These are phyloP conservation scores for Ornithoptera priamus DNA, from an alignment of 2,888 invertebrate species.

Conservation along the genomic window DNA sequence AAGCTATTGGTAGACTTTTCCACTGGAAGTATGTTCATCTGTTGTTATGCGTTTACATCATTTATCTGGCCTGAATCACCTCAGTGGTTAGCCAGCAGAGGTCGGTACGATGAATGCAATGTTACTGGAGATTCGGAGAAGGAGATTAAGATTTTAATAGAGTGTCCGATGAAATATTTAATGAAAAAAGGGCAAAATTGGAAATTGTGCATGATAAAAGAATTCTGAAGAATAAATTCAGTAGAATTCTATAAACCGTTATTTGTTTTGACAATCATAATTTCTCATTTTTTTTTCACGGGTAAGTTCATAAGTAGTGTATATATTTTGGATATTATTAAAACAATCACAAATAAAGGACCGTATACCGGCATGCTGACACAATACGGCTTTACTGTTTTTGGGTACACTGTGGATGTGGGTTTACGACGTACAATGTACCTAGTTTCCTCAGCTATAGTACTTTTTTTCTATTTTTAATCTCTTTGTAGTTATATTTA, in stretches of 20 bases:
- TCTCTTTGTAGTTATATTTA: conserved; percentile 55
- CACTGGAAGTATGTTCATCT: conserved; percentile 36
- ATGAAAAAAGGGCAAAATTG: not conserved
- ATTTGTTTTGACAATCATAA: conserved; percentile 29
- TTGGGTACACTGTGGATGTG: conserved; percentile 18
- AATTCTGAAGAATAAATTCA: not conserved
- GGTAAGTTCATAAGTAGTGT: conserved; percentile 30
- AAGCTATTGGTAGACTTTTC: conserved; percentile 50
- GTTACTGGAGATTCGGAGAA: conserved; percentile 18
- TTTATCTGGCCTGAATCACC: conserved; percentile 34
- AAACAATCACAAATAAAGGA: conserved; percentile 27
- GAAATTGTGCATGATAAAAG: not conserved
- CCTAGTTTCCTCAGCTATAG: conserved; percentile 36
- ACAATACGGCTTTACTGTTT: conserved; percentile 28
- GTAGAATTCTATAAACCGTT: conserved; percentile 33
- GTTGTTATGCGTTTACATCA: conserved; percentile 30
- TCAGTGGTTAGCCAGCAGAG: conserved; percentile 34
- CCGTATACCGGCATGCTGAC: conserved; percentile 33
- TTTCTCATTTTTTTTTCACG: conserved; percentile 51
- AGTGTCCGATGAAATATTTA: not conserved
- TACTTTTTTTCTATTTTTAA: conserved; percentile 40
- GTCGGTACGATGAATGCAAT: conserved; percentile 32
- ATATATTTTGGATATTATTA: conserved; percentile 33
- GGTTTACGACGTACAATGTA: conserved; percentile 44
- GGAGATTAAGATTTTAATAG: conserved; percentile 29